Evolutionary conservation across 1,140 invertebrate genomes (phyloP).

Genomic region (Holotrichia oblita): DNA sequence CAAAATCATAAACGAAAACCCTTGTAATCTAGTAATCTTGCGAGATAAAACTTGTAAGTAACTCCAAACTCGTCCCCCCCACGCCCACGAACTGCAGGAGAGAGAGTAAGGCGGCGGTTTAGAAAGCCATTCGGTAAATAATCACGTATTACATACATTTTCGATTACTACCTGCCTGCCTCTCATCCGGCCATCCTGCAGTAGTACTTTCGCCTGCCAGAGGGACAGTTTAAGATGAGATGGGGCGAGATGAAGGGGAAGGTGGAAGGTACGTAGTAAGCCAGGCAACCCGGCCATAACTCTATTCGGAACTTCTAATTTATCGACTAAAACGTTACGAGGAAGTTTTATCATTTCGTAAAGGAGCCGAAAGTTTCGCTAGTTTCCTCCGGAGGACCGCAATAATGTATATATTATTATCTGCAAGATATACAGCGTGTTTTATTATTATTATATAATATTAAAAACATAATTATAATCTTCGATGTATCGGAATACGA

Average conservation of each 20-base stretch:
- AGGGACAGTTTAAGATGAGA: background rate
- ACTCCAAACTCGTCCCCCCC: background rate
- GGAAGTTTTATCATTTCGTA: conserved; percentile 27
- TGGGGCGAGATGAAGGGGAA: background rate
- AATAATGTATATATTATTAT: conserved; percentile 13
- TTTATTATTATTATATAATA: background rate
- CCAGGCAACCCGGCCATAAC: background rate
- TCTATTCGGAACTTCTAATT: conserved; percentile 25
- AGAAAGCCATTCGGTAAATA: conserved; percentile 12
- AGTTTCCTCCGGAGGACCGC: background rate
- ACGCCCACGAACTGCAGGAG: too few relatives aligned
- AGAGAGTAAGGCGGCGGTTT: background rate
- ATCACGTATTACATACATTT: conserved; percentile 14
- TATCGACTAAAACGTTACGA: conserved; percentile 19
- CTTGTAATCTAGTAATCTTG: background rate
- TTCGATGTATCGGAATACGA: background rate
- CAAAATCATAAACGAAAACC: background rate
- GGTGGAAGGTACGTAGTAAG: background rate
- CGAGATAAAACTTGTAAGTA: background rate
- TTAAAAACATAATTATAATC: background rate
- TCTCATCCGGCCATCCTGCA: too few relatives aligned
- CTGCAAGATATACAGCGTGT: background rate
- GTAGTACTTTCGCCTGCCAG: too few relatives aligned
- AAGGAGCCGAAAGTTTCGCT: background rate
- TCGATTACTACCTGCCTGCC: background rate